Percentiles rank a stretch among this genome's conserved stretches.
phyloP scores from a whole-genome alignment of 1,140 invertebrate genomes.

The Scaptomyza montana region DNA sequence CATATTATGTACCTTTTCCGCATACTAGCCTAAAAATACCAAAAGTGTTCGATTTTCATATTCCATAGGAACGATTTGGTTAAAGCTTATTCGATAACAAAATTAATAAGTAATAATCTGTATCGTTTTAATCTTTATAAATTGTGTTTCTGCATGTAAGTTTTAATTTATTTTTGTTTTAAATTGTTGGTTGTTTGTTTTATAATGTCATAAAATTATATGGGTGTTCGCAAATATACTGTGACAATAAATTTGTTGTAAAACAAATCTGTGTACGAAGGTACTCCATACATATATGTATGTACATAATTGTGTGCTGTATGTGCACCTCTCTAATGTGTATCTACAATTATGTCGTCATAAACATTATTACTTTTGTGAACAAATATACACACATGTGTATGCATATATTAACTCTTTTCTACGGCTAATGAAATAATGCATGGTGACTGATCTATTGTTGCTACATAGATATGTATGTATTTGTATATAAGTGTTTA shows the following conservation, averaged over 20 bases:
- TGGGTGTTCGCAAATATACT: background rate
- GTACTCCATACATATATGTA: conserved; percentile 5
- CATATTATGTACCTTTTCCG: background rate
- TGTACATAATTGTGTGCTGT: conserved; percentile 8
- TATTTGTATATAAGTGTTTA: background rate
- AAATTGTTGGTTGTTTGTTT: conserved; percentile 1
- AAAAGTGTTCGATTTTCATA: conserved; percentile 21
- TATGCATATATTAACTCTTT: background rate
- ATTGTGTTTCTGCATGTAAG: conserved; percentile 51
- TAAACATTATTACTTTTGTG: conserved; percentile 27
- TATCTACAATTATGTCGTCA: conserved; percentile 27
- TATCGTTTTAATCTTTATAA: conserved; percentile 40
- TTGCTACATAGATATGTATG: background rate
- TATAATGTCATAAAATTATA: background rate
- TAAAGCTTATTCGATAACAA: conserved; percentile 36
- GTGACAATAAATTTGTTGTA: background rate
- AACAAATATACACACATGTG: background rate
- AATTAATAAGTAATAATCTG: conserved; percentile 30
- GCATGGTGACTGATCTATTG: background rate
- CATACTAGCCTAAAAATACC: conserved; percentile 8
- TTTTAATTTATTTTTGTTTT: conserved; percentile 25
- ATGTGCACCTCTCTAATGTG: conserved; percentile 5
- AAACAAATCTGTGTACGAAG: conserved; percentile 3
- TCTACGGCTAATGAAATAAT: background rate
- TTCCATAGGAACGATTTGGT: conserved; percentile 3